phyloP scores from a whole-genome alignment of 53 echinoderm and acorn worm genomes.

The Luidia sarsii region DNA sequence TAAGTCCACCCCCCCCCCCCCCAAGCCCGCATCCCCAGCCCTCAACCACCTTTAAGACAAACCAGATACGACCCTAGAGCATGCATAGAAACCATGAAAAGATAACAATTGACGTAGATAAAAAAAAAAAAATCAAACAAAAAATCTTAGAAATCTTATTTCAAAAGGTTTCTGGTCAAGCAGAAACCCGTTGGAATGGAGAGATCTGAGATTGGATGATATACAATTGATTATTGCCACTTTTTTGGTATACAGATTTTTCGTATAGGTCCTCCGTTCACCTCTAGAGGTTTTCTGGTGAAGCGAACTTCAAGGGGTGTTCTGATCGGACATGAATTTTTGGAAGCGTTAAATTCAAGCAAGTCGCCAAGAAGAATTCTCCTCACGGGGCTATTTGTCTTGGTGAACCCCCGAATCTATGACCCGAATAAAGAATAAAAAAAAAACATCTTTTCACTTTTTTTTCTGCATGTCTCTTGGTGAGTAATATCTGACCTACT shows the following conservation, averaged over 20 bases:
- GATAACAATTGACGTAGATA: not conserved
- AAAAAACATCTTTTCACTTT: not conserved
- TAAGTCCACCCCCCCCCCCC: no score
- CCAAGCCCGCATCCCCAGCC: no score
- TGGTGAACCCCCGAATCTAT: conserved; percentile 19
- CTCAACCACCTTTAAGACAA: not conserved
- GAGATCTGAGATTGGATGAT: conserved; percentile 3
- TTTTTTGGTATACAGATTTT: no score
- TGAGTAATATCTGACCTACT: conserved; percentile 3
- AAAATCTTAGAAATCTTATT: no score
- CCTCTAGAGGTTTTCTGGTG: not conserved
- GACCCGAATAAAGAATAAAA: not conserved
- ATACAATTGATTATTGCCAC: no score
- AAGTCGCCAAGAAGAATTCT: not conserved
- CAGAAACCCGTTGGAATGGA: conserved; percentile 8
- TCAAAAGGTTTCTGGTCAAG: conserved; percentile 13
- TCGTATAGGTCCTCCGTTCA: not conserved
- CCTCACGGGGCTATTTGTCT: not conserved
- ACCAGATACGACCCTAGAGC: conserved; percentile 11
- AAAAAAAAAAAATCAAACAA: no score
- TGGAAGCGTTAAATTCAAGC: not conserved
- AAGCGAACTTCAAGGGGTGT: no score
- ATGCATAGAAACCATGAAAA: conserved; percentile 16
- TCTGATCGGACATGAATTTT: no score
- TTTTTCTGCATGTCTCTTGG: not conserved